Conservation (phyloP, 2,888 invertebrate genomes). For the Branchipolynoe longqiensis region DNA sequence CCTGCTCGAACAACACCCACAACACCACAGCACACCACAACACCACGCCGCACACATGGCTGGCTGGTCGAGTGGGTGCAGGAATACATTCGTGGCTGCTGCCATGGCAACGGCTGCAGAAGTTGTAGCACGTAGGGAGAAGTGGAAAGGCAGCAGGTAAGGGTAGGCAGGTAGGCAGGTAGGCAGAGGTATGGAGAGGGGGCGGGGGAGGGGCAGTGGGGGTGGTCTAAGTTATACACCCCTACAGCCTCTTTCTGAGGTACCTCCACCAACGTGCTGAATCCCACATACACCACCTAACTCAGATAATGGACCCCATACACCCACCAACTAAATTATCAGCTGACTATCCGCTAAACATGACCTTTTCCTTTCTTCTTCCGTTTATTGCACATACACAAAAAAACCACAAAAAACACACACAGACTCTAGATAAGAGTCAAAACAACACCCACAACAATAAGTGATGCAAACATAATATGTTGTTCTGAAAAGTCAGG, state of each 20-base stretch:
- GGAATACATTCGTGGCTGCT: too few species aligned
- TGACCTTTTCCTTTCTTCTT: not conserved
- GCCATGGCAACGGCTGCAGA: constrained; percentile 3
- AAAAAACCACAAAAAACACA: not conserved
- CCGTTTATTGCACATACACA: not conserved
- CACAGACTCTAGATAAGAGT: not conserved
- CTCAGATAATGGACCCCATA: too few species aligned
- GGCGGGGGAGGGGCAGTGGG: not conserved
- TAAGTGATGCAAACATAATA: not conserved
- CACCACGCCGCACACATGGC: too few species aligned
- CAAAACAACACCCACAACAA: too few species aligned
- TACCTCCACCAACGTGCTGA: not conserved
- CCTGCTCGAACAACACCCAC: too few species aligned
- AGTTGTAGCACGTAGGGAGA: not conserved
- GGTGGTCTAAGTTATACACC: not conserved
- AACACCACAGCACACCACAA: too few species aligned
- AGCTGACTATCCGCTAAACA: too few species aligned
- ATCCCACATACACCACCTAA: not conserved
- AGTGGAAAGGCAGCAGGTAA: not conserved
- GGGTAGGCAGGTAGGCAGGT: not conserved
- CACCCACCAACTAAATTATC: too few species aligned
- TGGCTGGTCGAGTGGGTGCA: too few species aligned
- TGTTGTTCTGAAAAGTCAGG: not conserved
- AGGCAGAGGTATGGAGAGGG: not conserved
- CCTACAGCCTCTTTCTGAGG: too few species aligned